These are phyloP conservation scores for Motacilla tschutschensis DNA, from an alignment of 2,113 vertebrate genomes.

Conservation along the genomic window DNA sequence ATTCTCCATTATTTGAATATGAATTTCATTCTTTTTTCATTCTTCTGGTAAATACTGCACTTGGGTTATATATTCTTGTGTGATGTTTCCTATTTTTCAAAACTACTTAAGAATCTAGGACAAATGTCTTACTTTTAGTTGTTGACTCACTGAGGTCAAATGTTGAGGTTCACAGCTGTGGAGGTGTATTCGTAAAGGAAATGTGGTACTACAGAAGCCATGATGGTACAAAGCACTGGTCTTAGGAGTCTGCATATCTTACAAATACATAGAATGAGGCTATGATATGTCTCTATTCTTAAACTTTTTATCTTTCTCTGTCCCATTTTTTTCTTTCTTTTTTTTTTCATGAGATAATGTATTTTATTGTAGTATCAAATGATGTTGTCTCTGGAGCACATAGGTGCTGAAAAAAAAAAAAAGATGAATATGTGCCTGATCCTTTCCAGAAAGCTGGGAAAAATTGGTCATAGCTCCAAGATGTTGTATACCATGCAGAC, in stretches of 20 bases:
- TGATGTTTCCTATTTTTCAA: background rate
- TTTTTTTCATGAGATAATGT: background rate
- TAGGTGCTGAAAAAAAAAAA: background rate
- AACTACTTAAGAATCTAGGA: background rate
- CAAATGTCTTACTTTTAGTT: background rate
- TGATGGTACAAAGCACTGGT: background rate
- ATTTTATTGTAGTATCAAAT: background rate
- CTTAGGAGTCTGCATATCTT: background rate
- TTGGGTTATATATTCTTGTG: background rate
- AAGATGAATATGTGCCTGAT: background rate
- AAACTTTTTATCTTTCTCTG: background rate
- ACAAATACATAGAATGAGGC: background rate
- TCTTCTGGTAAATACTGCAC: background rate
- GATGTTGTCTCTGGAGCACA: background rate
- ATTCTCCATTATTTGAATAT: background rate
- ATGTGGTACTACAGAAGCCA: fast-evolving
- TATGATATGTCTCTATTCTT: background rate
- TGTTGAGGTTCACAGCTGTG: background rate
- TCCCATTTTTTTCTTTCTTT: fast-evolving
- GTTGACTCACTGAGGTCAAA: background rate
- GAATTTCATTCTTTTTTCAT: background rate
- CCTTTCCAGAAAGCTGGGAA: background rate
- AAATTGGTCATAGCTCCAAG: background rate
- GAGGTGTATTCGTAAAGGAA: background rate
- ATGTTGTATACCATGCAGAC: background rate